Evolutionary conservation across 37 sponge, comb jelly and placozoan genomes (phyloP).

Genomic region (Diacarnus erythraeanus): DNA sequence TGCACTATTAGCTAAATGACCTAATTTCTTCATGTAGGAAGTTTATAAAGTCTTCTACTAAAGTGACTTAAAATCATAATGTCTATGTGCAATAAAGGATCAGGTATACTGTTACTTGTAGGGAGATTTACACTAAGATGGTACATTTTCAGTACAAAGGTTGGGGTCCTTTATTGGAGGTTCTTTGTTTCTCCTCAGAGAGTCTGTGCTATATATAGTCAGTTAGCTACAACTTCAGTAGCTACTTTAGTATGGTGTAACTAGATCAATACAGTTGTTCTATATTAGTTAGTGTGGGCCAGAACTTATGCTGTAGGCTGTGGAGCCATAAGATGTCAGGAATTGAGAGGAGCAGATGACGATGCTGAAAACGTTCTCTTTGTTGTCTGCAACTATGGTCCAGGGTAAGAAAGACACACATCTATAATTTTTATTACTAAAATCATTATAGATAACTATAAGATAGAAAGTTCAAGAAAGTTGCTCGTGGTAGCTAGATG

Average conservation of each 20-base stretch:
- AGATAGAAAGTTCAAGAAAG: neutral
- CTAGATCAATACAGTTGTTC: neutral
- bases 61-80: too few species aligned
- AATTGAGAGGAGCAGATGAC: conserved; percentile 28
- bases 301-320: conserved; percentile 51
- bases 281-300: conserved; percentile 56
- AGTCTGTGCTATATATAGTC: too few species aligned
- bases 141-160: too few species aligned
- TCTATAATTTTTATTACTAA: neutral
- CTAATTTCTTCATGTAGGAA: too few species aligned
- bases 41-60: too few species aligned
- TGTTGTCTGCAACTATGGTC: conserved; percentile 67
- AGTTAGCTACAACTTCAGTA: neutral
- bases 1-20: too few species aligned
- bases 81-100: too few species aligned
- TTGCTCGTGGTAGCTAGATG: neutral
- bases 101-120: neutral
- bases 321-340: conserved; percentile 47
- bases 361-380: conserved; percentile 39
- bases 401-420: conserved; percentile 23
- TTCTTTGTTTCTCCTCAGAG: too few species aligned
- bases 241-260: neutral
- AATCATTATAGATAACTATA: neutral
- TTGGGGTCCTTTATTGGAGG: too few species aligned
- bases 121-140: too few species aligned